phyloP scores from a whole-genome alignment of 2,113 vertebrate genomes.

The Lagopus muta region DNA sequence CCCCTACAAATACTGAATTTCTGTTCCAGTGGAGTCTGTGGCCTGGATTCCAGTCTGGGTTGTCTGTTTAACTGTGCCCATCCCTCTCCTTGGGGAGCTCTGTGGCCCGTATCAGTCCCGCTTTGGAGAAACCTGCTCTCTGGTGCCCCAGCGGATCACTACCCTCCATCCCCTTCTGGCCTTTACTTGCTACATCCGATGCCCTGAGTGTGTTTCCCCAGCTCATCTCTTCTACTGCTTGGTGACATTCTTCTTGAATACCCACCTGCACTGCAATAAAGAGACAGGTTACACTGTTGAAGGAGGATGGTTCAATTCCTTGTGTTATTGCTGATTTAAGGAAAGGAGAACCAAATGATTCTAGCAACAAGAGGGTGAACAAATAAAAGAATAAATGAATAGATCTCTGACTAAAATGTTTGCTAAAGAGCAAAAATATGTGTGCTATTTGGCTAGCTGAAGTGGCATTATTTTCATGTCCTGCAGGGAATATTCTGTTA shows the following conservation, averaged over 20 bases:
- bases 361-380: conserved; percentile 10
- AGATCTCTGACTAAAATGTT: conserved; percentile 54
- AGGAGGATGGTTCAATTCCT: not conserved
- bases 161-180: not conserved
- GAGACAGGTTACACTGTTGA: not conserved
- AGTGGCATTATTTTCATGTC: conserved; percentile 56
- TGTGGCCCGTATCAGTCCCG: not conserved
- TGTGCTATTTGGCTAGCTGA: conserved; percentile 44
- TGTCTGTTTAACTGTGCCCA: not conserved
- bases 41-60: not conserved
- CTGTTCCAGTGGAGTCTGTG: not conserved
- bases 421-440: conserved; percentile 57
- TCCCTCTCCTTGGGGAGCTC: not conserved
- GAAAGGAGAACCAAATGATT: conserved; percentile 18
- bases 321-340: conserved; percentile 7
- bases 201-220: not conserved
- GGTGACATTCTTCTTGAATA: not conserved
- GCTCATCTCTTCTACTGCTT: not conserved
- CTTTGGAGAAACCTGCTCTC: not conserved
- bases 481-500: conserved; percentile 42
- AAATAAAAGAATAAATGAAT: conserved; percentile 64
- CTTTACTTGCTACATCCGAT: not conserved
- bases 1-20: not conserved
- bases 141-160: not conserved
- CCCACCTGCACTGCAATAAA: not conserved